Conservation (phyloP, 2,113 vertebrate genomes). For the Siniperca knerii region DNA sequence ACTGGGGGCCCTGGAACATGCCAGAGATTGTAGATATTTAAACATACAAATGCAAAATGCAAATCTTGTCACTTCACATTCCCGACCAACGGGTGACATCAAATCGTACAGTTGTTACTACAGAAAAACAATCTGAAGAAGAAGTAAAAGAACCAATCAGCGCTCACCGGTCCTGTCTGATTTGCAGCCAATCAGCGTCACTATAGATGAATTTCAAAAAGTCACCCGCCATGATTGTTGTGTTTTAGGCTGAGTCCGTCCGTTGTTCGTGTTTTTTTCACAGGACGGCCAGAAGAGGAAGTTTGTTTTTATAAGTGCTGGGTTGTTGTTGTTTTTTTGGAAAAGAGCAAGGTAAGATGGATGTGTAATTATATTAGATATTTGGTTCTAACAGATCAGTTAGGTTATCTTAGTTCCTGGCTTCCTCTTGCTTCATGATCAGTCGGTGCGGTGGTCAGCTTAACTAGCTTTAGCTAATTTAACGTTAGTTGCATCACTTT, state of each 20-base stretch:
- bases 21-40: not conserved
- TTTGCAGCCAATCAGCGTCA: slow-evolving; percentile 64
- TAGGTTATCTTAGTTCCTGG: too few species aligned
- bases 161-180: rapidly evolving
- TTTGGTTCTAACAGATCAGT: not conserved
- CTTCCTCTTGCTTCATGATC: not conserved
- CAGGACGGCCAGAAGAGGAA: rapidly evolving
- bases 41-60: not conserved
- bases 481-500: too few species aligned
- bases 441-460: not conserved
- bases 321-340: not conserved
- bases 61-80: not conserved
- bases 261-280: not conserved
- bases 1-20: not conserved
- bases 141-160: slow-evolving; percentile 65
- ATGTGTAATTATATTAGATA: rapidly evolving
- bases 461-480: not conserved
- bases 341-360: not conserved
- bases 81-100: not conserved
- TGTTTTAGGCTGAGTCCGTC: not conserved
- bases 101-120: too few species aligned
- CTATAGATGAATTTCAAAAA: slow-evolving; percentile 69
- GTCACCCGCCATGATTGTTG: slow-evolving; percentile 67
- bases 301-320: not conserved
- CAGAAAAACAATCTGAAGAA: not conserved